phyloP scores from a whole-genome alignment of 2,797 vertebrate genomes.

The Acrossocheilus fasciatus region DNA sequence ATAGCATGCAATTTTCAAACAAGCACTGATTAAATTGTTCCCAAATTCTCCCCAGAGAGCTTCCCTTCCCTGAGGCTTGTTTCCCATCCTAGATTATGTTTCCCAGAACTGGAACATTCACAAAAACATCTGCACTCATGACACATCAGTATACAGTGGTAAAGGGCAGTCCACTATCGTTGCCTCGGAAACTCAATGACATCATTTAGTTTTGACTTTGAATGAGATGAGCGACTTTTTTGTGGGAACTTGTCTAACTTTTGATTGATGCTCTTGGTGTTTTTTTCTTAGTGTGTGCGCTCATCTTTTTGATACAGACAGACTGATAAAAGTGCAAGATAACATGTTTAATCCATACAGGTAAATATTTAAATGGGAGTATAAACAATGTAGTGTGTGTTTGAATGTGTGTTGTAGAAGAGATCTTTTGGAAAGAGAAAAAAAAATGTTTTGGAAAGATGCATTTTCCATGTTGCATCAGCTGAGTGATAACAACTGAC shows the following conservation, averaged over 20 bases:
- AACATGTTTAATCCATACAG: background rate
- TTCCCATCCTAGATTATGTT: slow-evolving; percentile 35
- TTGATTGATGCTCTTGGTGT: slow-evolving; percentile 30
- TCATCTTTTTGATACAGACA: background rate
- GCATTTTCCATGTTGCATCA: background rate
- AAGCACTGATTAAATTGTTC: background rate
- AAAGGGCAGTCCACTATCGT: slow-evolving; percentile 28
- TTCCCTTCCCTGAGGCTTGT: background rate
- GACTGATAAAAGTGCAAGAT: background rate
- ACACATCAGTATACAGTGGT: slow-evolving; percentile 40
- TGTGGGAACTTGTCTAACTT: background rate
- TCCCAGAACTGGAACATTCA: slow-evolving; percentile 32
- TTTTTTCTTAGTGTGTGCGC: slow-evolving; percentile 14
- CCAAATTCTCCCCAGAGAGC: slow-evolving; percentile 6
- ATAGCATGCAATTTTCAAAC: background rate
- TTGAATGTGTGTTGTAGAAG: background rate
- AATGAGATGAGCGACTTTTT: slow-evolving; percentile 5
- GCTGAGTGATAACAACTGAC: background rate
- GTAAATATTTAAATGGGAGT: background rate
- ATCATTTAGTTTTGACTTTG: slow-evolving; percentile 4
- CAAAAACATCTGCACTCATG: slow-evolving; percentile 53
- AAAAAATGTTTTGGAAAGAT: background rate
- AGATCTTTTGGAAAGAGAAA: background rate
- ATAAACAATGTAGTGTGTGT: background rate
- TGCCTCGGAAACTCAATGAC: slow-evolving; percentile 35